Base-by-base conservation (phyloP, 2,113 vertebrate genomes). In the Cyprinodon variegatus region DNA sequence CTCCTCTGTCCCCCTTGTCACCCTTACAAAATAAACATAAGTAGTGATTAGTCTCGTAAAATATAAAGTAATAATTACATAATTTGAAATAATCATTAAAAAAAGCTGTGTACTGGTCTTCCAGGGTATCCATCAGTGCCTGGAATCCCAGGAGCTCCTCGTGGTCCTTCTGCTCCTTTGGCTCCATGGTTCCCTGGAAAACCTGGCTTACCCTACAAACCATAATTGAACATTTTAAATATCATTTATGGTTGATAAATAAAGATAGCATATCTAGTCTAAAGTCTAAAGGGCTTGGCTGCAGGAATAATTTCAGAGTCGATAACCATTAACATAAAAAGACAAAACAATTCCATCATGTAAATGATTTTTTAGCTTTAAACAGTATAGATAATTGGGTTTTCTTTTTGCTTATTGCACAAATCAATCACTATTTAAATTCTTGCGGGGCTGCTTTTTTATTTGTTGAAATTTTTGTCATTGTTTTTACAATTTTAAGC, bases 71-170 rank as follows among this genome's bases (percentile, higher is more conserved):
- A 20, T 48, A 46, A 62, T 53, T 15, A 48, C 4, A n/a, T 4
- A 0, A 15, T 12, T 36, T 17, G 13, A 20, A 41, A 50, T 60
- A n/a, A n/a, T 37, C 17, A 0, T 1, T n/a, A 11, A 40, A 62
- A 20, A 36, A 46, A 9, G 29, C 11, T 50, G 22, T 14, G 61
- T 82, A 98, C 97, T 90, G 83, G 73, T 3, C 79, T 90, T 61
- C 97, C 97, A 0, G 92, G 85, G 4, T 91, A 89, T 9, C 97
- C 97, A 14, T 96, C 94, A 29, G 94, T 45, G 9, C 97, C 97
- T 0, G 95, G 91, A 0, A 92, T 90, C 45, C 97, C 97, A 0
- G 95, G 89, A 66, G 91, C 46, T 0, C 97, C 94, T 93, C 0
- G 89, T 75, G 45, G 83, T 3, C 67, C 97, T 89, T 3, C 95